Evolutionary conservation across 2,797 vertebrate genomes (phyloP), one percentile per base, ranked within the genome.

Genomic region (Bothrops alternatus): DNA sequence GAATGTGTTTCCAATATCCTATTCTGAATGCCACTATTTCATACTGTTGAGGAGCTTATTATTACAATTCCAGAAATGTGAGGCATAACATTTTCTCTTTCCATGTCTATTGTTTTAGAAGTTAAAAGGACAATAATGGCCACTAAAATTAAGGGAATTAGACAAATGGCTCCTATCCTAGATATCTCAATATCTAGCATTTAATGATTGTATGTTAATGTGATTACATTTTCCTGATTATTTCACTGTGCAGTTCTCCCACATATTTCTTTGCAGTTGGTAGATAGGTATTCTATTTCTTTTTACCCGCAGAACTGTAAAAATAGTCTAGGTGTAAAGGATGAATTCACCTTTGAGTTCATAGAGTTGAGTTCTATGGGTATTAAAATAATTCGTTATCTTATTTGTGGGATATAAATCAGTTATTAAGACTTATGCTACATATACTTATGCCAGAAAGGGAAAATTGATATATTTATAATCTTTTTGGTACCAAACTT

Each of bases 51-150:
- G 91, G 87, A 85, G 37, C n/a, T 47, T 90, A 2, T 90, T 23
- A 6, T 16, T 32, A 86, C 6, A 23, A 57, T 56, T 65, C 47
- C 61, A 20, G 37, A n/a, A 85, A 32, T 18, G n/a, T 56, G 37
- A 58, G n/a, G 14, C 42, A 93, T 91, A 14, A 91, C 88, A 28
- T 65, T 0, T n/a, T 4, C 23, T 0, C 0, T 90, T n/a, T 86
- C 26, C 85, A 88, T 92, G 20, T 47, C 47, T 78, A 20, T 88
- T 0, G 25, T 87, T 88, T 78, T 63, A 42, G 16, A 26, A 55
- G 25, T 86, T 89, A 23, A 90, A 78, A 13, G 50, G 63, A 2
- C n/a, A 10, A 60, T 90, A 42, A 53, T 20, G 37, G 20, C 12
- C 56, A n/a, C 20, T 53, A 85, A 86, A 65, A 60, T 47, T 85